These are phyloP conservation scores for Hylaeus anthracinus DNA, from an alignment of 1,140 invertebrate genomes.

Conservation along the genomic window DNA sequence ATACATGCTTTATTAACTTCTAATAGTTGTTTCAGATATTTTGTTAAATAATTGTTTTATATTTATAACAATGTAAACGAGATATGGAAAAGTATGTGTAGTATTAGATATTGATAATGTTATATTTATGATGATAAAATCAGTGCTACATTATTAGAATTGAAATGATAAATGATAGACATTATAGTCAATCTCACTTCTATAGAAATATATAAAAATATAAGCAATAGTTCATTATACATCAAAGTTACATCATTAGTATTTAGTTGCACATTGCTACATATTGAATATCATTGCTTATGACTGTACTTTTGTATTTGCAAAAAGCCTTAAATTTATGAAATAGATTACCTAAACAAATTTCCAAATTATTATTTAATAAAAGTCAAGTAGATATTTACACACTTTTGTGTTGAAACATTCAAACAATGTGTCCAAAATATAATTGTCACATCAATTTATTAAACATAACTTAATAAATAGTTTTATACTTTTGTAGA, in stretches of 20 bases:
- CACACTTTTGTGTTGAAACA: not conserved
- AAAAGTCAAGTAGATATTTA: not conserved
- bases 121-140: conserved; percentile 5
- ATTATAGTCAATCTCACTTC: conserved; percentile 4
- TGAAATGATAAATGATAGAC: not conserved
- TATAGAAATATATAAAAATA: not conserved
- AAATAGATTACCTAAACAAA: conserved; percentile 1
- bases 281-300: not conserved
- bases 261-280: not conserved
- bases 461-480: not conserved
- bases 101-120: conserved; percentile 4
- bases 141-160: not conserved
- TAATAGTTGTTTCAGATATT: conserved; percentile 21
- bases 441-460: not conserved
- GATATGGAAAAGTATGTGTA: conserved; percentile 12
- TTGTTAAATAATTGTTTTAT: not conserved
- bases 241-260: not conserved
- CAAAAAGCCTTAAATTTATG: not conserved
- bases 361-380: not conserved
- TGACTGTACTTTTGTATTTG: not conserved
- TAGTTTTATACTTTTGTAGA: conserved; percentile 11
- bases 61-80: not conserved
- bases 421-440: conserved; percentile 7
- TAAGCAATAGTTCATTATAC: not conserved
- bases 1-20: conserved; percentile 12